phyloP scores from a whole-genome alignment of 30 jellyfish, hydroid and myxozoan genomes.

The Chrysaora quinquecirrha region DNA sequence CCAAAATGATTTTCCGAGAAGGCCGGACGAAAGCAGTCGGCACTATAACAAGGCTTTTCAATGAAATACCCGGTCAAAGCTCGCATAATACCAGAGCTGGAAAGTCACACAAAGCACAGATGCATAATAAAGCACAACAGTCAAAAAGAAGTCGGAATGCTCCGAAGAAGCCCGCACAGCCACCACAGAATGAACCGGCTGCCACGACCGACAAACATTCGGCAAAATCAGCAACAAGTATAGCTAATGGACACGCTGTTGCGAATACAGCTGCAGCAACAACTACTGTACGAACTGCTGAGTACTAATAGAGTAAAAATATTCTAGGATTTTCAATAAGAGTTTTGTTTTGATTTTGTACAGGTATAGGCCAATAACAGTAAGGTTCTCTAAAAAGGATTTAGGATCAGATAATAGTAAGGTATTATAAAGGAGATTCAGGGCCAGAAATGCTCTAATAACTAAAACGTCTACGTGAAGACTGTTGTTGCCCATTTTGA shows the following conservation, averaged over 20 bases:
- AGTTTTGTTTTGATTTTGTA: too few relatives aligned
- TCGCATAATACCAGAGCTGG: slow-evolving; percentile 84
- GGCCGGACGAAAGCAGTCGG: slow-evolving; percentile 99
- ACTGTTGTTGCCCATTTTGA: too few relatives aligned
- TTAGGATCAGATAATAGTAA: too few relatives aligned
- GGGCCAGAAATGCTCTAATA: too few relatives aligned
- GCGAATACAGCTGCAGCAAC: not conserved
- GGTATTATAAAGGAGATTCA: too few relatives aligned
- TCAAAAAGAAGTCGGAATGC: slow-evolving; percentile 58
- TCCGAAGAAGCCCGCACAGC: slow-evolving; percentile 24
- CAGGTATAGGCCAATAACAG: too few relatives aligned
- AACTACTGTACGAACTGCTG: too few relatives aligned
- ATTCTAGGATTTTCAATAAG: too few relatives aligned
- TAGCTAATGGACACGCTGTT: not conserved
- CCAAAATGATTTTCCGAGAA: slow-evolving; percentile 96
- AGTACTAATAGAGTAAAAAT: too few relatives aligned
- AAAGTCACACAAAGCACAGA: slow-evolving; percentile 85
- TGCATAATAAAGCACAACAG: slow-evolving; percentile 92
- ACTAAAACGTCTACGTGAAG: too few relatives aligned
- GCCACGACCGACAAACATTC: not conserved
- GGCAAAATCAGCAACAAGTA: not conserved
- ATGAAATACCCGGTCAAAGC: slow-evolving; percentile 83
- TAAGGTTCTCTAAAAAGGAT: too few relatives aligned
- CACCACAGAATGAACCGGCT: slow-evolving; percentile 1
- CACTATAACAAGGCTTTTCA: slow-evolving; percentile 75